These are phyloP conservation scores for Aphelenchoides fujianensis DNA, from an alignment of 1,140 invertebrate species.

Conservation along the genomic window DNA sequence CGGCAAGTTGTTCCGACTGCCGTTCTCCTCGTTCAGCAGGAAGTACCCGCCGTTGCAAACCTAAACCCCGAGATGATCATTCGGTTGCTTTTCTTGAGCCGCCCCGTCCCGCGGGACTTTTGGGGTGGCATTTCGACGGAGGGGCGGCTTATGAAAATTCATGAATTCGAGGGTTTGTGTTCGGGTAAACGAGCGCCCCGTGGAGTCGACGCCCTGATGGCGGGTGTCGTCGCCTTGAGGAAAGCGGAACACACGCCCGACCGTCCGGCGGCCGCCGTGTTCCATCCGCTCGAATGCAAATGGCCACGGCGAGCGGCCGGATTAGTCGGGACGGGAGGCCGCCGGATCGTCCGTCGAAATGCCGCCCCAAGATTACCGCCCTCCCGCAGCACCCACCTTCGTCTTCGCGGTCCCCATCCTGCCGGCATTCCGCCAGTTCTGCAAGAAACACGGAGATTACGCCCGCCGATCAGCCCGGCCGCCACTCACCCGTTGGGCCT, in stretches of 20 bases:
- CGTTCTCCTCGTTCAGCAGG: not conserved
- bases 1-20: not conserved
- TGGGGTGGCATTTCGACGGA: not conserved
- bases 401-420: not conserved
- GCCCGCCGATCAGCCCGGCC: too few species aligned
- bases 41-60: conserved; percentile 13
- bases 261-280: too few species aligned
- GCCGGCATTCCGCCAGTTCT: not conserved
- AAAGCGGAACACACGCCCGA: too few species aligned
- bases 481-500: not conserved
- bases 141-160: not conserved
- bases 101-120: too few species aligned
- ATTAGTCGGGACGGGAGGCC: not conserved
- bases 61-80: not conserved
- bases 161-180: not conserved
- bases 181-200: not conserved
- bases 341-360: conserved; percentile 2
- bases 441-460: not conserved
- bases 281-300: not conserved
- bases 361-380: not conserved
- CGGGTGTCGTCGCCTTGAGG: too few species aligned
- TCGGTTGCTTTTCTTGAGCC: too few species aligned
- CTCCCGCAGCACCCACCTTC: not conserved
- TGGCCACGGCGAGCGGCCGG: not conserved
- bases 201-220: too few species aligned